Evolutionary conservation across 2,113 vertebrate species (phyloP).

Genomic region (Dipodomys stephensi): DNA sequence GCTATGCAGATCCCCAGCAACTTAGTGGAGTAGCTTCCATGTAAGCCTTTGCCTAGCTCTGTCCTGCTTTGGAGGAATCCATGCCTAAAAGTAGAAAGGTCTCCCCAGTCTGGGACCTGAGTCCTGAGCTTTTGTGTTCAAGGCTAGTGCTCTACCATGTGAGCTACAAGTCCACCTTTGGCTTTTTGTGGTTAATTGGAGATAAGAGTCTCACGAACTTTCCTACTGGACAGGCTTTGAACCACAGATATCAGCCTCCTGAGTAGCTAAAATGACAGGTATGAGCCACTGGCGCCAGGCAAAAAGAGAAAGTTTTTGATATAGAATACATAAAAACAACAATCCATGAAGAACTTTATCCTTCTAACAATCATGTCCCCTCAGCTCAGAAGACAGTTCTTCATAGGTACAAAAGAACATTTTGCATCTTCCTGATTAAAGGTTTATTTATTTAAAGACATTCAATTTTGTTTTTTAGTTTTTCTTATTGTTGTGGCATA

Average conservation of each 20-base stretch:
- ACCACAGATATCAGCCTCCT: too few species aligned
- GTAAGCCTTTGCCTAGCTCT: conserved; percentile 49
- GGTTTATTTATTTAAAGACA: not conserved
- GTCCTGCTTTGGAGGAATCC: conserved; percentile 50
- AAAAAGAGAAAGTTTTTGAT: not conserved
- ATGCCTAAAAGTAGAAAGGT: not conserved
- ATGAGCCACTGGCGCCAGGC: too few species aligned
- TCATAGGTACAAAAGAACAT: not conserved
- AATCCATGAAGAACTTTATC: not conserved
- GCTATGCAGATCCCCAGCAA: conserved; percentile 25
- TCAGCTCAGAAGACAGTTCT: not conserved
- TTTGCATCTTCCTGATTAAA: not conserved
- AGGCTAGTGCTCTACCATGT: too few species aligned
- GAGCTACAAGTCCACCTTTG: too few species aligned
- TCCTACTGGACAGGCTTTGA: too few species aligned
- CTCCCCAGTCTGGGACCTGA: too few species aligned
- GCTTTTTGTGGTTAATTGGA: too few species aligned
- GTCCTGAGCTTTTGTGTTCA: too few species aligned
- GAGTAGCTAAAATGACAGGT: too few species aligned
- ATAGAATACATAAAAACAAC: conserved; percentile 25
- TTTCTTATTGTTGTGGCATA: not conserved
- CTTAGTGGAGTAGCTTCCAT: conserved; percentile 43
- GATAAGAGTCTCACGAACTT: too few species aligned
- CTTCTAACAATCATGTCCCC: conserved; percentile 1
- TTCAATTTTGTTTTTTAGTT: not conserved